phyloP scores from a whole-genome alignment of 1,140 invertebrate species.

The Atopsyche davidsoni region DNA sequence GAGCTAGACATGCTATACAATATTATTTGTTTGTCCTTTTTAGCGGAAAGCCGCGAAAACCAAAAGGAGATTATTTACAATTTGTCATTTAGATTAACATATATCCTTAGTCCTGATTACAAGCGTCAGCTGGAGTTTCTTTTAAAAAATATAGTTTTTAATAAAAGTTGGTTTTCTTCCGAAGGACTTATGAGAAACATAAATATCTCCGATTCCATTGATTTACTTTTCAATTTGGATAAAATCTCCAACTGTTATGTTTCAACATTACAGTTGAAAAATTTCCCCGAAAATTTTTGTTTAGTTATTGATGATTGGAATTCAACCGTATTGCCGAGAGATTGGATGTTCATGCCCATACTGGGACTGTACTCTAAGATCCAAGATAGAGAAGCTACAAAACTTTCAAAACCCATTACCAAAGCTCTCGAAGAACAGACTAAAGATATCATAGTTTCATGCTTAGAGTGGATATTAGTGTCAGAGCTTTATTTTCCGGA shows the following conservation, averaged over 20 bases:
- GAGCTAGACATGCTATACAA: conserved; percentile 49
- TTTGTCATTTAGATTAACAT: conserved; percentile 48
- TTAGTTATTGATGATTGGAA: conserved; percentile 34
- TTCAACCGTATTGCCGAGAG: conserved; percentile 54
- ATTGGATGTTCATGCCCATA: conserved; percentile 64
- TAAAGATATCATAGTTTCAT: conserved; percentile 44
- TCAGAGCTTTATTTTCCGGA: conserved; percentile 53
- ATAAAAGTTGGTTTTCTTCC: conserved; percentile 49
- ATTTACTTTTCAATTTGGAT: conserved; percentile 42
- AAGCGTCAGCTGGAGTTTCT: conserved; percentile 44
- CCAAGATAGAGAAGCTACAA: conserved; percentile 33
- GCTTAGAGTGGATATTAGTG: conserved; percentile 52
- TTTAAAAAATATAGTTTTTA: conserved; percentile 50
- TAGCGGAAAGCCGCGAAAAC: conserved; percentile 33
- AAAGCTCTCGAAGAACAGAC: conserved; percentile 35
- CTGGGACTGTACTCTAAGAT: conserved; percentile 51
- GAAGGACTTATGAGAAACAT: conserved; percentile 47
- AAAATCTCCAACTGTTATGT: conserved; percentile 48
- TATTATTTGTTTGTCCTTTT: conserved; percentile 41
- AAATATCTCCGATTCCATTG: conserved; percentile 41
- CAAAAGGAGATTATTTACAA: conserved; percentile 46
- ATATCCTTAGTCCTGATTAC: conserved; percentile 46
- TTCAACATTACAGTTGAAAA: conserved; percentile 43
- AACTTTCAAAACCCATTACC: conserved; percentile 34
- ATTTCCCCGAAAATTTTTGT: conserved; percentile 23